These are phyloP conservation scores for Chromis chromis DNA, from an alignment of 2,797 vertebrate genomes.

Conservation along the genomic window DNA sequence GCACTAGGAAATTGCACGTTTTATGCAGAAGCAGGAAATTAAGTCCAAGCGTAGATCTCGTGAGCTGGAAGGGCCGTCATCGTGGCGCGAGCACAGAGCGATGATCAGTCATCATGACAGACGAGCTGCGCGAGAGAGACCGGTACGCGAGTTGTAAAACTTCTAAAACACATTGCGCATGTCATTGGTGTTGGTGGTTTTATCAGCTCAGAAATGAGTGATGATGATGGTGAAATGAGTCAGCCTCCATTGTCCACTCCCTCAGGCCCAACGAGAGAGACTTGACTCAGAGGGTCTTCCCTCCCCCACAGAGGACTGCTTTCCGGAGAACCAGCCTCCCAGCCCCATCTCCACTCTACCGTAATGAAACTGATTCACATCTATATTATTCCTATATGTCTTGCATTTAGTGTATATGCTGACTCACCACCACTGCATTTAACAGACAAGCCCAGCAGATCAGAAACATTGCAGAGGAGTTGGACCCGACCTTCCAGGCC, in stretches of 20 bases:
- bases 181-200: neutral
- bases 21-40: conserved; percentile 87
- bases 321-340: conserved; percentile 75
- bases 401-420: neutral
- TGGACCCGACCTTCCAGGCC: conserved; percentile 86
- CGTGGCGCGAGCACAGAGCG: conserved; percentile 70
- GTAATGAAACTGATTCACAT: conserved; percentile 56
- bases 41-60: conserved; percentile 77
- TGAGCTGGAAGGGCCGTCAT: conserved; percentile 73
- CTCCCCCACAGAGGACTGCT: conserved; percentile 79
- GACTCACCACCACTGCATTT: neutral
- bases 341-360: conserved; percentile 61
- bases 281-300: conserved; percentile 84
- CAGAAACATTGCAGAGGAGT: conserved; percentile 85
- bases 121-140: conserved; percentile 67
- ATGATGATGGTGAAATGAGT: neutral
- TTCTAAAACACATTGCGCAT: neutral
- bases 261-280: conserved; percentile 77
- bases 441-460: conserved; percentile 74
- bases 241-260: neutral
- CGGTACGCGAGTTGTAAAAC: conserved; percentile 49
- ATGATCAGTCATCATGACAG: conserved; percentile 68
- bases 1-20: conserved; percentile 87
- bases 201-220: neutral
- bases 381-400: neutral